Conservation (phyloP, 2,888 invertebrate genomes). For the Clistopyga incitator region DNA sequence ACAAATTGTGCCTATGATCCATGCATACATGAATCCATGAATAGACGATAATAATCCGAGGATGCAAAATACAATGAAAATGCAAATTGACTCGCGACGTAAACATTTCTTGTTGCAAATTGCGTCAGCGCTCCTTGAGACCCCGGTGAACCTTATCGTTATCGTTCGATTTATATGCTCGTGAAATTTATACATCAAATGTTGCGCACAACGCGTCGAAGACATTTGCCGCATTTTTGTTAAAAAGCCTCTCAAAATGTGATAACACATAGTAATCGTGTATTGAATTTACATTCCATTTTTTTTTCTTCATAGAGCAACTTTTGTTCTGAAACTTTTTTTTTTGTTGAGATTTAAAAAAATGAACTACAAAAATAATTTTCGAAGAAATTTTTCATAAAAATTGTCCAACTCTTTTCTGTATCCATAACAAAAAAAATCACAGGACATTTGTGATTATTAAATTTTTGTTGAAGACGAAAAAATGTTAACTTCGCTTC, state of each 20-base stretch:
- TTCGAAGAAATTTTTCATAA: no score
- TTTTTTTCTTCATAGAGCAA: no score
- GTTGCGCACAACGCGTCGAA: neutral
- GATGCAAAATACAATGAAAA: constrained; percentile 9
- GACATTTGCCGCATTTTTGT: neutral
- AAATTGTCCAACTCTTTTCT: no score
- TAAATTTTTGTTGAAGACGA: neutral
- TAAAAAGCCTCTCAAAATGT: neutral
- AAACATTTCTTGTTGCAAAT: constrained; percentile 37
- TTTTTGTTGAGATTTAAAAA: no score
- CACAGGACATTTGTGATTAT: neutral
- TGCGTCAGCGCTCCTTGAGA: constrained; percentile 17
- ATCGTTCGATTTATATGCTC: neutral
- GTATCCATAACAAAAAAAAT: no score
- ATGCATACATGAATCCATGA: constrained; percentile 27
- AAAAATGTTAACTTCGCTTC: no score
- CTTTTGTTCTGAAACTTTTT: no score
- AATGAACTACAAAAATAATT: no score
- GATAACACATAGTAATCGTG: neutral
- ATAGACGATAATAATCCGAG: neutral
- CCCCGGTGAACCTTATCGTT: constrained; percentile 8
- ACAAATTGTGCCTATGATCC: neutral
- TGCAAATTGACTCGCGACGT: constrained; percentile 17
- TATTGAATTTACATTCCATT: neutral
- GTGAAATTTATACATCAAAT: neutral